Percentiles rank a stretch among this genome's conserved stretches.
These are phyloP conservation scores for Mesocricetus auratus DNA, from an alignment of 2,113 vertebrate species.

Conservation along the genomic window DNA sequence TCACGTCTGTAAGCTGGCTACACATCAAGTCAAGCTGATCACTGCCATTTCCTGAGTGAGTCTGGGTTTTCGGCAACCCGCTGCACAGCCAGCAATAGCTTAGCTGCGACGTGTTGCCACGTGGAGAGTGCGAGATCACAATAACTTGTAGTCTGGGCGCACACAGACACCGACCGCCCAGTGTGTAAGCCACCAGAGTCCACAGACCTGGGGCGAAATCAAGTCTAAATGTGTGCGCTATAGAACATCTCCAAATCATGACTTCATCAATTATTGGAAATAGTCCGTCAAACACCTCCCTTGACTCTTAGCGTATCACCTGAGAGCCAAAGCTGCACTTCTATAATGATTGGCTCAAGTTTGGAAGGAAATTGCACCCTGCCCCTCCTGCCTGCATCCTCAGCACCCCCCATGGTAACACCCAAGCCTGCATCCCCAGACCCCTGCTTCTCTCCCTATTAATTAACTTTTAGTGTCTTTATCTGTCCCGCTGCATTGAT, in stretches of 20 bases:
- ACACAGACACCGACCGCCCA: neutral
- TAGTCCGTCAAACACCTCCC: neutral
- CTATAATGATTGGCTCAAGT: neutral
- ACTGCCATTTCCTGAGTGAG: neutral
- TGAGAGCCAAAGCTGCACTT: neutral
- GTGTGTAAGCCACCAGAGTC: neutral
- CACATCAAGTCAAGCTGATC: neutral
- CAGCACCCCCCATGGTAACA: neutral
- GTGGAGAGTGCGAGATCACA: neutral
- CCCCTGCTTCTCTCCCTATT: neutral
- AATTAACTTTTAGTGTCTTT: neutral
- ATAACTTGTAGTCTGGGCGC: neutral
- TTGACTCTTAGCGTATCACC: neutral
- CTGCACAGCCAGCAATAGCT: neutral
- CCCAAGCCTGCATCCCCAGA: neutral
- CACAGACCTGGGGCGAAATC: neutral
- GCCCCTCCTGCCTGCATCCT: neutral
- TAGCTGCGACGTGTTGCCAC: neutral
- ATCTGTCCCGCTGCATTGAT: accelerated
- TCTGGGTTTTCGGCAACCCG: neutral
- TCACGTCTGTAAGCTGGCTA: neutral
- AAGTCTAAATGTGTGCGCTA: neutral
- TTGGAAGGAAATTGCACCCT: neutral
- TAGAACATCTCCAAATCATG: neutral
- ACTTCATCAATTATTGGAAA: neutral